Percentiles rank a stretch among this genome's conserved stretches.
Evolutionary conservation across 35 echinoderm and acorn worm genomes (phyloP).

Genomic region (Strongylocentrotus purpuratus): DNA sequence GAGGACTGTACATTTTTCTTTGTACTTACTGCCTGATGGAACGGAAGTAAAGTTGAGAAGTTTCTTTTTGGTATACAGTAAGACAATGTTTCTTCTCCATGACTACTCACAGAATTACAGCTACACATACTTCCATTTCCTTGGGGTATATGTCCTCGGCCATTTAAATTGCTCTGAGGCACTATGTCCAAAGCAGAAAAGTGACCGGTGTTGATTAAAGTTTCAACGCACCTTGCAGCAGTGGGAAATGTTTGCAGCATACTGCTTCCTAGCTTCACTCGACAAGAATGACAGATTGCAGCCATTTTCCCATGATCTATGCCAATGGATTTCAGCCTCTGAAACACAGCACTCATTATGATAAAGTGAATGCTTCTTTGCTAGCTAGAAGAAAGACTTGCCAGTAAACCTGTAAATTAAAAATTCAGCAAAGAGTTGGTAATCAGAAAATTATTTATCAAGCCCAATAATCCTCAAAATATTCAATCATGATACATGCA

Average conservation of each 20-base stretch:
- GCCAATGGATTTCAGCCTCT: neutral
- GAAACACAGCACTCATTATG: constrained; percentile 1
- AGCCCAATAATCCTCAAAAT: too few relatives aligned
- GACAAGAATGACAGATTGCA: constrained; percentile 6
- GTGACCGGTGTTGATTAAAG: neutral
- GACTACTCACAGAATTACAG: neutral
- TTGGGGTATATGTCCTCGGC: neutral
- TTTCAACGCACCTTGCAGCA: neutral
- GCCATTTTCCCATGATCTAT: neutral
- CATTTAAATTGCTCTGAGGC: neutral
- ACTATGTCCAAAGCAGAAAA: too few relatives aligned
- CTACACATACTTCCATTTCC: neutral
- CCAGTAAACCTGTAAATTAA: too few relatives aligned
- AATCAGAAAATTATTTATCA: too few relatives aligned
- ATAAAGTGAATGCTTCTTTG: neutral
- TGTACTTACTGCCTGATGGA: neutral
- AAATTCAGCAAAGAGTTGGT: too few relatives aligned
- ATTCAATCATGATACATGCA: too few relatives aligned
- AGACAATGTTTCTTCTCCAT: neutral
- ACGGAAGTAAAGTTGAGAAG: neutral
- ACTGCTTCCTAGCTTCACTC: neutral
- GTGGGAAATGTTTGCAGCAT: neutral
- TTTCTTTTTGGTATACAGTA: neutral
- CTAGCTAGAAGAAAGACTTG: too few relatives aligned
- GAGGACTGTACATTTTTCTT: neutral